These are phyloP conservation scores for Eupithecia insigniata DNA, from an alignment of 2,888 invertebrate species.

Conservation along the genomic window DNA sequence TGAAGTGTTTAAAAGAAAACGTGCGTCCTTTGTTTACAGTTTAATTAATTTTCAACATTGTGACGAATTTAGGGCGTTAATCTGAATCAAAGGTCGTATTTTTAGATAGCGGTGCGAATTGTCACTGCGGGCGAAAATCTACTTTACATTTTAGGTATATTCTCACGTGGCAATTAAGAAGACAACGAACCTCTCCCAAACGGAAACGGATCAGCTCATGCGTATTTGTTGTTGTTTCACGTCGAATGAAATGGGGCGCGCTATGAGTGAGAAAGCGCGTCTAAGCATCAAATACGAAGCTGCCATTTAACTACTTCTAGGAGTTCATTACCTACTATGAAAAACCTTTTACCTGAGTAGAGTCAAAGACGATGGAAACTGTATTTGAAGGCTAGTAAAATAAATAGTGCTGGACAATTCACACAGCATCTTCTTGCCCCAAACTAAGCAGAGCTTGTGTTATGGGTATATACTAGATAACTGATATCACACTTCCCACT, in stretches of 20 bases:
- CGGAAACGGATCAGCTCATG: too few relatives aligned
- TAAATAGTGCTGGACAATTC: too few relatives aligned
- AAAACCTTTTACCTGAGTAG: neutral
- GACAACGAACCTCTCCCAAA: too few relatives aligned
- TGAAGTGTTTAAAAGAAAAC: conserved; percentile 13
- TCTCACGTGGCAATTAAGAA: neutral
- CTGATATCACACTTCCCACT: too few relatives aligned
- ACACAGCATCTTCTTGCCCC: too few relatives aligned
- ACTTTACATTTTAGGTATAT: neutral
- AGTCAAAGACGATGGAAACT: neutral
- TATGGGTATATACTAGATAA: too few relatives aligned
- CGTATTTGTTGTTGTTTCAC: too few relatives aligned
- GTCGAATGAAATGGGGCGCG: too few relatives aligned
- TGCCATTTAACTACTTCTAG: neutral
- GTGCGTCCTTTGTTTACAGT: conserved; percentile 30
- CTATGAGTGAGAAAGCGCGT: too few relatives aligned
- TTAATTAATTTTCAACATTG: conserved; percentile 30
- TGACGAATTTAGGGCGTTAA: conserved; percentile 31
- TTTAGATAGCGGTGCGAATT: conserved; percentile 27
- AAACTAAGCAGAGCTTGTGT: too few relatives aligned
- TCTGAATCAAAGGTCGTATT: conserved; percentile 37
- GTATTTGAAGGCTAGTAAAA: neutral
- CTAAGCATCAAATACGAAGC: too few relatives aligned
- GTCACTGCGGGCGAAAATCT: conserved; percentile 19
- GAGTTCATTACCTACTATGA: neutral